Conservation (phyloP, 2,113 vertebrate species). For the Pongo abelii region DNA sequence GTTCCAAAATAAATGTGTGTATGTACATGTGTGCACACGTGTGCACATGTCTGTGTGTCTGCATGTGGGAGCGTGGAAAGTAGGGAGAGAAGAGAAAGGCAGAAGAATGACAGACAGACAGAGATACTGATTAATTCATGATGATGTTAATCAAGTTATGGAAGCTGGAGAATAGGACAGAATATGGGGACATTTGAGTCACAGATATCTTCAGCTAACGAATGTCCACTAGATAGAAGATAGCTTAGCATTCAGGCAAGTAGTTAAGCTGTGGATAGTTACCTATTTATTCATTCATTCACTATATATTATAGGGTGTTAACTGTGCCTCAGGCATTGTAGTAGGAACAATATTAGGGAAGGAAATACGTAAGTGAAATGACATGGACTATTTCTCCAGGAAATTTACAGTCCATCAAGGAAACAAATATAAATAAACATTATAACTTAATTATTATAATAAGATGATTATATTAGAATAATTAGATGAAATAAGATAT, state of each 20-base stretch:
- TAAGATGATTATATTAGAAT: not conserved
- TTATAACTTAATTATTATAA: not conserved
- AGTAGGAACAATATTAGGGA: not conserved
- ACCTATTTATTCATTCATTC: not conserved
- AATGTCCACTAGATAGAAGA: not conserved
- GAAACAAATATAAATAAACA: not conserved
- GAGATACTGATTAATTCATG: not conserved
- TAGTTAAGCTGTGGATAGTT: not conserved
- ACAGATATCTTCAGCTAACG: not conserved
- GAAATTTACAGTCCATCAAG: not conserved
- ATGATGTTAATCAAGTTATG: not conserved
- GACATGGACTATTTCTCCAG: not conserved
- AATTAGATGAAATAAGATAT: not conserved
- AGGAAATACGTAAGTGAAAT: not conserved
- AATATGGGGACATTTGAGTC: not conserved
- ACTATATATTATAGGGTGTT: not conserved
- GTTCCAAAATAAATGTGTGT: not conserved
- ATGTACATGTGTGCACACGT: not conserved
- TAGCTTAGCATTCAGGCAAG: not conserved
- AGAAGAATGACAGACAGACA: not conserved
- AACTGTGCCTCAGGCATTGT: not conserved
- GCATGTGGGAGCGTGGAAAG: not conserved
- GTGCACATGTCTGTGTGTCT: not conserved
- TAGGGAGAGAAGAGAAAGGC: not conserved
- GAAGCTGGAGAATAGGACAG: not conserved